Evolutionary conservation across 2,113 vertebrate species (phyloP).

Genomic region (Hirundichthys speculiger): DNA sequence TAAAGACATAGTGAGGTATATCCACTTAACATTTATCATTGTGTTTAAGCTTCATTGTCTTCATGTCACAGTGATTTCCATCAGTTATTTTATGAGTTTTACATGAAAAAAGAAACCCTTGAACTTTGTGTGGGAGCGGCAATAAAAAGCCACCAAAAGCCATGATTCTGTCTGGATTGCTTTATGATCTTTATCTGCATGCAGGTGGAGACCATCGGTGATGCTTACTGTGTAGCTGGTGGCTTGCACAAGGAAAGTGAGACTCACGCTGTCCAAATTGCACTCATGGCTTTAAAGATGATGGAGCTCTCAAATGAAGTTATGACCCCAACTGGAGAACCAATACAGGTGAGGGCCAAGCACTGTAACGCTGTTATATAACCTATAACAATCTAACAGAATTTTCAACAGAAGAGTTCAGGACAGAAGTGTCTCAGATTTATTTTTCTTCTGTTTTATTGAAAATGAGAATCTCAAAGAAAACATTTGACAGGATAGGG

Average conservation of each 20-base stretch:
- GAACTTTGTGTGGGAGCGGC: not conserved
- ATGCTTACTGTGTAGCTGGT: conserved; percentile 96
- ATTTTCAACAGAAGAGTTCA: not conserved
- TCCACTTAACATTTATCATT: conserved; percentile 33
- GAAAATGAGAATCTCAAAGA: too few species aligned
- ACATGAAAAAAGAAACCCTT: conserved; percentile 1
- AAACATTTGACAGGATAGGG: not conserved
- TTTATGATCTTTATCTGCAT: conserved; percentile 27
- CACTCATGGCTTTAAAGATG: conserved; percentile 97
- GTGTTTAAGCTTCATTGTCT: conserved; percentile 9
- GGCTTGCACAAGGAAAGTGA: conserved; percentile 94
- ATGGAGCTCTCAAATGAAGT: conserved; percentile 96
- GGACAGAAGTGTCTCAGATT: not conserved
- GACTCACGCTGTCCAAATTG: conserved; percentile 93
- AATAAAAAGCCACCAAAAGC: not conserved
- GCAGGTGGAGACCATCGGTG: conserved; percentile 98
- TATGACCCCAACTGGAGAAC: conserved; percentile 93
- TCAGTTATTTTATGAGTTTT: conserved; percentile 10
- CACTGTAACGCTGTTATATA: not conserved
- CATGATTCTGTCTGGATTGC: conserved; percentile 5
- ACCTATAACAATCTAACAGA: not conserved
- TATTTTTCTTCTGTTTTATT: not conserved
- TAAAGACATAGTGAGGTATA: conserved; percentile 30
- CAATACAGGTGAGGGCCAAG: conserved; percentile 87
- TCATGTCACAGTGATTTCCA: conserved; percentile 4